Evolutionary conservation across 2,797 vertebrate genomes (phyloP).

Genomic region (Rhynchotus rufescens): DNA sequence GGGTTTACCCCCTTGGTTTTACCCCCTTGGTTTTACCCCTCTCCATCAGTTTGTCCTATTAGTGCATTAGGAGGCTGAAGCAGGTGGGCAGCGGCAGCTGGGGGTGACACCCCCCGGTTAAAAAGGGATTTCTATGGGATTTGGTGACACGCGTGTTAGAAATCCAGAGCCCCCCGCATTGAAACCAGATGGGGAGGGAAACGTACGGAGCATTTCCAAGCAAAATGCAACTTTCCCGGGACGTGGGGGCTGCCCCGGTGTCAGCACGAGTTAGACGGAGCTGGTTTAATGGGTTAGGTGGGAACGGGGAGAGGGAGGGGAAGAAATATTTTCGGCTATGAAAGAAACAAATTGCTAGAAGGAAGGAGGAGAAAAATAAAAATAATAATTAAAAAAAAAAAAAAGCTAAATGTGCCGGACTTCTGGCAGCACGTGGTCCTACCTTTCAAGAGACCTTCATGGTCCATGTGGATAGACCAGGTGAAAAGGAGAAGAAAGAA

Average conservation of each 20-base stretch:
- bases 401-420: conserved; percentile 64
- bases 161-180: neutral
- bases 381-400: neutral
- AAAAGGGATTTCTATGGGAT: neutral
- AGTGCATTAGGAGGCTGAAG: conserved; percentile 19
- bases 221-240: neutral
- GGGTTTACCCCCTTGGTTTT: conserved; percentile 45
- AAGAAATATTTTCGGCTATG: conserved; percentile 16
- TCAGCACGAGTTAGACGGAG: neutral
- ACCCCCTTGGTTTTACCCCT: conserved; percentile 37
- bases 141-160: neutral
- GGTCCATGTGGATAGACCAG: conserved; percentile 75
- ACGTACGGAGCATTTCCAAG: neutral
- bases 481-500: conserved; percentile 76
- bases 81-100: neutral
- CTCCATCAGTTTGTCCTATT: neutral
- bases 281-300: conserved; percentile 55
- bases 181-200: conserved; percentile 12
- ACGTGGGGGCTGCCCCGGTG: neutral
- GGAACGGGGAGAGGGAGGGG: neutral
- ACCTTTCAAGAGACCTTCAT: conserved; percentile 90
- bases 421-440: conserved; percentile 78
- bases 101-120: neutral
- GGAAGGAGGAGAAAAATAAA: neutral
- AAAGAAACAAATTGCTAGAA: conserved; percentile 35